These are phyloP conservation scores for Leptopterna dolabrata DNA, from an alignment of 2,888 invertebrate species.

Conservation along the genomic window DNA sequence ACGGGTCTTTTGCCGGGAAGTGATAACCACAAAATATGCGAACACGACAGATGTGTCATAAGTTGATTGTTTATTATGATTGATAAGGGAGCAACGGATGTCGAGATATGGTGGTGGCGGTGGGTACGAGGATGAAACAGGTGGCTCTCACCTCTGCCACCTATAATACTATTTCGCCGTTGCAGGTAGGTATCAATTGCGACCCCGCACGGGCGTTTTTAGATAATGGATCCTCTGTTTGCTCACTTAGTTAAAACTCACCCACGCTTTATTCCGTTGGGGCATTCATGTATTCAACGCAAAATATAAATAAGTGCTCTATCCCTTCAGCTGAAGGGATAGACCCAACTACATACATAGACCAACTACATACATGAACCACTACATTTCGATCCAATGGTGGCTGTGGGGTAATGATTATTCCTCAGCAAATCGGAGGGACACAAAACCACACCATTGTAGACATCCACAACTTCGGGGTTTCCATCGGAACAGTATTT, in stretches of 20 bases:
- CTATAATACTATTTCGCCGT: background rate
- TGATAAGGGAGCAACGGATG: background rate
- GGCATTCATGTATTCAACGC: background rate
- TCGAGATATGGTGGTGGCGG: background rate
- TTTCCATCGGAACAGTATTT: no score
- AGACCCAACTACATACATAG: no score
- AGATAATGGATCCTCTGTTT: conserved; percentile 15
- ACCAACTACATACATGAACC: no score
- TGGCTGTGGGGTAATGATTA: no score
- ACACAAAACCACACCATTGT: no score
- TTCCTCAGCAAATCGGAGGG: no score
- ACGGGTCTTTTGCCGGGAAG: background rate
- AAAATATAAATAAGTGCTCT: no score
- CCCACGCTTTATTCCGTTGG: background rate
- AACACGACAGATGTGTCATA: conserved; percentile 34
- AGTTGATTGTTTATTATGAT: conserved; percentile 39
- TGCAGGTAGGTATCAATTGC: background rate
- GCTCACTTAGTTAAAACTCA: background rate
- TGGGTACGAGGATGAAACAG: background rate
- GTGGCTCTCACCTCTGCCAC: background rate
- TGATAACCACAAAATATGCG: background rate
- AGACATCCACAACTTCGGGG: no score
- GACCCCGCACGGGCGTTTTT: background rate
- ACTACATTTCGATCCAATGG: no score
- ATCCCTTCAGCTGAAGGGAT: no score